Base-by-base conservation (phyloP, 2,113 vertebrate genomes). In the Phainopepla nitens region DNA sequence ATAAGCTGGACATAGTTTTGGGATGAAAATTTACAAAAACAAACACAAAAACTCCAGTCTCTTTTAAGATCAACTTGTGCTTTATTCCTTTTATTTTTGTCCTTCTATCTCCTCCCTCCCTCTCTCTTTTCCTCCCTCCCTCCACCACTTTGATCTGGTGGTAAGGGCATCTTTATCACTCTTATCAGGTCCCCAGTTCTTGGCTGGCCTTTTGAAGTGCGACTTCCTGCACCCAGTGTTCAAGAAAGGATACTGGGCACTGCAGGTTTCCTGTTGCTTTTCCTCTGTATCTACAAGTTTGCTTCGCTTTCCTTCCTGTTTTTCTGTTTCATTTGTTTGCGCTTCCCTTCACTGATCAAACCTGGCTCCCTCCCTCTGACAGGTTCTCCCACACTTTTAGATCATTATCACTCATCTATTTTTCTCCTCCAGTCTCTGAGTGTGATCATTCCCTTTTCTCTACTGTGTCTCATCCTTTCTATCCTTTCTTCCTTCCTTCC, bases 311-410 rank as follows among this genome's bases (percentile, higher is more conserved):
- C 95, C 96, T 96, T 97, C 95, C 90, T 97, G 95, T 96, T 97
- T 96, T 96, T 96, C 91, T 93, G 57, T 53, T 96, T 92, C 96
- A 76, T 75, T 92, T 97, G 93, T 96, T 97, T 96, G 89, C 94
- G 72, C 53, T 93, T 96, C 80, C 92, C 61, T 90, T 94, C 73
- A 61, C 61, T 84, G 69, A 68, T 79, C 86, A 90, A 90, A 95
- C 73, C 69, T 89, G 60, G 60, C 25, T 64, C 28, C 11, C 22
- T 81, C 44, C 49, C 35, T 87, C 89, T 62, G 47, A 60, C 50
- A 83, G 65, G 64, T 95, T 78, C 72, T 84, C 36, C 60, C 54
- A 82, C 27, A 36, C 77, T 57, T 42, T 1, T 11, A 96, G 94
- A 90, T 95, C 60, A 33, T 93, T 93, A 92, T 92, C 90, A 78